Evolutionary conservation across 1,140 invertebrate species (phyloP), one percentile per base, ranked within the genome.

Genomic region (Aricia agestis): DNA sequence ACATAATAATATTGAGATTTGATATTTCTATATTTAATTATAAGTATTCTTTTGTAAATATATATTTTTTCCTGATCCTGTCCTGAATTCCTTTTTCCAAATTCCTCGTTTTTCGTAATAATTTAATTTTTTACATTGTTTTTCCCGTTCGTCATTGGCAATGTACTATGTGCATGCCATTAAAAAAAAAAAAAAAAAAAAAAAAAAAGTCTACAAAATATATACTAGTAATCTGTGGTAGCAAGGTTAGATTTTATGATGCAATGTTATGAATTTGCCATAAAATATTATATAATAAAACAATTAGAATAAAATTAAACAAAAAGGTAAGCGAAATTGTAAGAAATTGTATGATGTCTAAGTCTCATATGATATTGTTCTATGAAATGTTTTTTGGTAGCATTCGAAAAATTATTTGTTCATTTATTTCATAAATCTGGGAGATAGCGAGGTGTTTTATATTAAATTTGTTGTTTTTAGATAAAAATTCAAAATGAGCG

Each of bases 401-500:
- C 13, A 31, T 1, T 65, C 36, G 2, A 31, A 32, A 65, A 0
- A 25, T 7, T 65, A 5, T 65, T 31, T 1, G 13, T 65, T 6
- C 19, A 65, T 65, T 15, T 25, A 31, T 52, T 52, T 52, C 0
- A 36, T 52, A 52, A 45, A 52, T 52, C 2, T 13, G 11, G 0
- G 11, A 52, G 9, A 36, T 9, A 52, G 13, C 45, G 0, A 9
- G 9, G 45, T 42, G 25, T 42, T 7, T 42, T 3, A 42, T 13
- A 52, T 52, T 52, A 52, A 15, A 15, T 13, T 52, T 52, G 9
- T 15, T 69, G 31, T 68, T 74, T 70, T 67, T 61, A 76, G 74
- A 11, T 66, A 25, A 32, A 74, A 76, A 74, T 72, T 74, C 75
- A 79, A 36, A 36, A 81, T 79, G 80, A 71, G 75, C 63, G 61